Conservation (phyloP, 2,113 vertebrate genomes). For the Xerus inauris region DNA sequence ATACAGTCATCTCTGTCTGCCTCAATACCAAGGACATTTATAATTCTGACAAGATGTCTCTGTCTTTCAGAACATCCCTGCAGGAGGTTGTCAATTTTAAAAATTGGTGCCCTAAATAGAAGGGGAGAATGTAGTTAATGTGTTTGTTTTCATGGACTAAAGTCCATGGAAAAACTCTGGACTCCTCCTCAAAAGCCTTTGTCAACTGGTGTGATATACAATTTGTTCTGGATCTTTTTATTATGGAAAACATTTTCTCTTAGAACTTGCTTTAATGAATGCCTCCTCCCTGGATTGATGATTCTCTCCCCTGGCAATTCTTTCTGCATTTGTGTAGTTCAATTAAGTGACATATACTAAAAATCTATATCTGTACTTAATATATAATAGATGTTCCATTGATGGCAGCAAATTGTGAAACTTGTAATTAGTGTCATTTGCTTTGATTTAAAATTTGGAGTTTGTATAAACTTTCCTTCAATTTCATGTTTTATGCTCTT, state of each 20-base stretch:
- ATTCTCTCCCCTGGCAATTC: conserved; percentile 24
- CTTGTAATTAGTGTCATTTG: background rate
- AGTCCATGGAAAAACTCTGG: conserved; percentile 52
- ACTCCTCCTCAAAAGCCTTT: conserved; percentile 18
- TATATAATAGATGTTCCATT: conserved; percentile 23
- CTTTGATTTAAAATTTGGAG: background rate
- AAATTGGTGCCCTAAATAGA: conserved; percentile 57
- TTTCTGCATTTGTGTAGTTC: conserved; percentile 54
- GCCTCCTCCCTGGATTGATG: background rate
- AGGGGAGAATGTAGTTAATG: conserved; percentile 24
- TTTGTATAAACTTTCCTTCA: background rate
- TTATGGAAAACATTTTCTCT: conserved; percentile 46
- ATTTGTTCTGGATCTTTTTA: background rate
- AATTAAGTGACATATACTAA: conserved; percentile 56
- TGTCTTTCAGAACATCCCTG: conserved; percentile 72
- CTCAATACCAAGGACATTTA: conserved; percentile 67
- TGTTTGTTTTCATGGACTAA: conserved; percentile 44
- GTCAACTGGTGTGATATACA: background rate
- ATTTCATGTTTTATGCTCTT: background rate
- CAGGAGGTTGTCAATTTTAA: conserved; percentile 72
- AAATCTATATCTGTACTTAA: background rate
- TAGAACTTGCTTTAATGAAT: conserved; percentile 30
- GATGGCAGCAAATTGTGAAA: background rate
- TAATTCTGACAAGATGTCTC: conserved; percentile 69
- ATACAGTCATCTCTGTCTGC: conserved; percentile 37